Base-by-base conservation (phyloP, 2,888 invertebrate species). In the Mycalesis mineus region DNA sequence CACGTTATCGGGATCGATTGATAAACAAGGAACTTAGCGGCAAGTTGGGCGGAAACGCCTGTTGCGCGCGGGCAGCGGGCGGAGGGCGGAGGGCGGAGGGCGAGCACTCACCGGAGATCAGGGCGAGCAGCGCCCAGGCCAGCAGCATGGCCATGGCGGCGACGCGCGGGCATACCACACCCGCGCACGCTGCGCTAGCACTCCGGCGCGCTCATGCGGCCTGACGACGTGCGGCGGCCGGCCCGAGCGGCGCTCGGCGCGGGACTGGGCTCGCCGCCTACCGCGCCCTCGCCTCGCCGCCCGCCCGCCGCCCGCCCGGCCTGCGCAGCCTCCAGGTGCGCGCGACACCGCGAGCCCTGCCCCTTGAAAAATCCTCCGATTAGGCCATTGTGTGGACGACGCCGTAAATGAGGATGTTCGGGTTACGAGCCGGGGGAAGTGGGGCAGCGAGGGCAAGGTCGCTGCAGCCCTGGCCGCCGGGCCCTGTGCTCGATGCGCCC, bases 131-230 rank as follows among this genome's bases (percentile, higher is more conserved):
- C 80, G 84, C 84, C 80, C 85, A 72, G 82, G 84, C 86, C 84
- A 75, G 82, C 80, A 87, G 72, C 74, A 88, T 68, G 72, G 80
- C 84, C 88, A 87, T 88, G 77, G 77, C 85, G 78, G 82, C 79
- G 79, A 77, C 81, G 88, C 88, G 88, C 88, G 88, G 88, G 86
- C 88, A 87, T 86, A 86, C 84, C 87, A 85, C 88, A 85, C 86
- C 85, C 87, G 88, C 87, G 87, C 87, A 79, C 84, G 83, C 82
- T 80, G 84, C 86, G 86, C 87, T 87, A 88, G 84, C 86, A 87
- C 84, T 78, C 78, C 76, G 83, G 76, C 85, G 84, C 84, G 82
- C 83, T 84, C 84, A 85, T 87, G 81, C 87, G 82, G 80, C 80
- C 80, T 71, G 68, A 64, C 72, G 62, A 67, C 64, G 64, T 66